Evolutionary conservation across 2,113 vertebrate species (phyloP), one percentile per base, ranked within the genome.

Genomic region (Anolis sagrei): DNA sequence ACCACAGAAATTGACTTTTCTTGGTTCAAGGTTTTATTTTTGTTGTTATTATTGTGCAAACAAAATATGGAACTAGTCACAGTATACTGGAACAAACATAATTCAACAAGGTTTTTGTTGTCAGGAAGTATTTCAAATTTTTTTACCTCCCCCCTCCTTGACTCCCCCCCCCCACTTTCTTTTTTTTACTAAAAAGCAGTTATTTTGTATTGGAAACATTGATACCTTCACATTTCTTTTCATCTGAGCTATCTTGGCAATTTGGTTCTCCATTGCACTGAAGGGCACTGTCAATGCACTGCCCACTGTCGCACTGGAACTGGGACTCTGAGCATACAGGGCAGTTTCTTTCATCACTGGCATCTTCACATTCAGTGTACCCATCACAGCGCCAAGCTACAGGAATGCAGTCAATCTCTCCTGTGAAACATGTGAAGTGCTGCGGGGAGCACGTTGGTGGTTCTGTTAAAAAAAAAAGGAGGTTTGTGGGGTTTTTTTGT

Each of bases 401-500:
- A 0, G 99, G 99, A 92, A 99, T 99, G 89, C 99, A 99, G 96
- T 99, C 98, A 91, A 99, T 98, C 91, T 99, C 99, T 1, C 99
- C 99, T 0, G 98, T 98, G 66, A 95, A 95, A 90, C 99, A 99
- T 75, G 98, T 98, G 94, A 99, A 99, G 94, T 99, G 98, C 92
- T 98, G 98, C 16, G 99, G 98, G 39, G 98, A 98, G 87, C 99
- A 99, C 32, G 98, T 99, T 84, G 99, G 99, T 0, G 98, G 99
- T 85, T 99, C 99, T 99, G 97, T 79, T 93, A 80, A 90, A 34
- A 70, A 51, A 72, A 94, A 93, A 85, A 27, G 32, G n/a, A 11
- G 16, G n/a, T 70, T 49, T 29, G 39, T 34, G 9, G 9, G 2
- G 11, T 25, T n/a, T 16, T 51, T 54, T 82, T 58, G 16, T 58